Conservation (phyloP, 2,113 vertebrate genomes). For the Haplotaxodon microlepis region DNA sequence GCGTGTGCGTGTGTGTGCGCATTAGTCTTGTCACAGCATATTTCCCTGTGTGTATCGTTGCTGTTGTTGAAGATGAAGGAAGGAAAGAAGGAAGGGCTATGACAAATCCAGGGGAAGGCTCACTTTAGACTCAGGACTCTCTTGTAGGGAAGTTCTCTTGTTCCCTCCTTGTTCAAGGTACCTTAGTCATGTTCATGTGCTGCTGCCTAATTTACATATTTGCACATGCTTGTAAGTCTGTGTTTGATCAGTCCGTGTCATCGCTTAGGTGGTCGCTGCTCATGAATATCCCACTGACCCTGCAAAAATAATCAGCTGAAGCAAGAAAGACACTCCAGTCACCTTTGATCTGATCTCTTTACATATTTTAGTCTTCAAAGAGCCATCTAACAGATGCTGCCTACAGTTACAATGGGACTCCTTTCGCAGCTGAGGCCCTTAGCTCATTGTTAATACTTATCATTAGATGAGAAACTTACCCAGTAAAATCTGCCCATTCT, state of each 20-base stretch:
- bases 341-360: conserved; percentile 58
- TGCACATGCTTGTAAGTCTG: neutral
- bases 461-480: neutral
- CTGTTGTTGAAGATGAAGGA: conserved; percentile 13
- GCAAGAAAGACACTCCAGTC: conserved; percentile 33
- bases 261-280: neutral
- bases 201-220: neutral
- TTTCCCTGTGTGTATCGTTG: conserved; percentile 27
- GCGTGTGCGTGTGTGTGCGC: neutral
- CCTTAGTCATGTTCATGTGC: neutral
- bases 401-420: conserved; percentile 3
- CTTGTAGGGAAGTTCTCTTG: neutral
- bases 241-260: conserved; percentile 24
- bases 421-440: conserved; percentile 23
- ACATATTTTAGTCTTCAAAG: conserved; percentile 52
- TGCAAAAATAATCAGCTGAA: conserved; percentile 7
- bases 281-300: conserved; percentile 38
- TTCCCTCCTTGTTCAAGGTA: neutral
- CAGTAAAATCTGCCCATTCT: neutral
- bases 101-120: conserved; percentile 33
- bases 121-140: conserved; percentile 6
- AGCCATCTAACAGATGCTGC: neutral
- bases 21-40: conserved; percentile 17
- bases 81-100: conserved; percentile 8
- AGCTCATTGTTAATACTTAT: conserved; percentile 17